Conservation (phyloP, 2,888 invertebrate species). For the Andricus quercusramuli region DNA sequence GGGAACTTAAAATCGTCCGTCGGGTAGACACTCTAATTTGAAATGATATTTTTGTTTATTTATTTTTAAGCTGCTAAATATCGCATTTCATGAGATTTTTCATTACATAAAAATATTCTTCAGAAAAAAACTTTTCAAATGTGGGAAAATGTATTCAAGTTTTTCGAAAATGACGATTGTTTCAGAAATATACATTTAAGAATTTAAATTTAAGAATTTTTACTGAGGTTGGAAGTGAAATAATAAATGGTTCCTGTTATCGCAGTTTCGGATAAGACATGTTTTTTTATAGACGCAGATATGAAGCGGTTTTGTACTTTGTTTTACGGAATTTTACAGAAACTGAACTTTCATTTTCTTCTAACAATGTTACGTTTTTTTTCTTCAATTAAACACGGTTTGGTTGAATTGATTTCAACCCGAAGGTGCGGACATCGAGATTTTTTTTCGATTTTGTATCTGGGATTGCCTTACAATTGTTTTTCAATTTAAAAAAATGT, state of each 20-base stretch:
- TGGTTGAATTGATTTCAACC: no score
- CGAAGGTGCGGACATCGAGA: no score
- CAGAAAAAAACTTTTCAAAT: background rate
- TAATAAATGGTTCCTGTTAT: background rate
- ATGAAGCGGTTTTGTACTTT: background rate
- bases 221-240: background rate
- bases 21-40: no score
- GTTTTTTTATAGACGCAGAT: background rate
- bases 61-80: background rate
- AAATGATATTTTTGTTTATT: no score
- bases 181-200: constrained; percentile 27
- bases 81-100: background rate
- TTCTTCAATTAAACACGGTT: no score
- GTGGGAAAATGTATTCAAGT: background rate
- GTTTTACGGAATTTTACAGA: background rate
- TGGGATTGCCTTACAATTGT: no score
- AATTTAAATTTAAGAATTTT: no score
- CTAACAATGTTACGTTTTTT: background rate
- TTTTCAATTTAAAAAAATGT: no score
- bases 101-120: background rate
- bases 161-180: constrained; percentile 17
- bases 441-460: no score
- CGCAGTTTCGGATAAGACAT: background rate
- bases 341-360: background rate
- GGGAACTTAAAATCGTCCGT: no score